A percentile compares a stretch with the other conserved stretches of the same genome.
Evolutionary conservation across 2,888 invertebrate species (phyloP).

Genomic region (Noctua janthina): DNA sequence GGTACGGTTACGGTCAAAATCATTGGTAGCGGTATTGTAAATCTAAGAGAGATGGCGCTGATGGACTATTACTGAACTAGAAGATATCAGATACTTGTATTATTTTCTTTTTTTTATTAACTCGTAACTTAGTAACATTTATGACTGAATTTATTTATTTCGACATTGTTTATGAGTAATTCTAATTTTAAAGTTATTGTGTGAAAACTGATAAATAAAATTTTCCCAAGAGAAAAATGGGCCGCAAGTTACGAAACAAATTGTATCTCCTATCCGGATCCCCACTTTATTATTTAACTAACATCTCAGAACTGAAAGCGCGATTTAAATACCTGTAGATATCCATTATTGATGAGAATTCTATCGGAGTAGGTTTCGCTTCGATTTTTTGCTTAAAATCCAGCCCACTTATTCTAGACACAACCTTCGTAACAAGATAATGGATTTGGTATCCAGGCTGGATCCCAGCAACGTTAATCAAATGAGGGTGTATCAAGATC

Average conservation of each 20-base stretch:
- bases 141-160: background rate
- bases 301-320: slow-evolving; percentile 18
- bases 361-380: background rate
- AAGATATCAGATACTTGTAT: background rate
- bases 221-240: background rate
- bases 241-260: slow-evolving; percentile 3
- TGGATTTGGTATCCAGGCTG: slow-evolving; percentile 55
- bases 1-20: background rate
- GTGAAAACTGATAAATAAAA: background rate
- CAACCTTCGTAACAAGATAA: slow-evolving; percentile 54
- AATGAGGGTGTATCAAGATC: slow-evolving; percentile 63
- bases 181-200: background rate
- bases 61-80: background rate
- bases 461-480: slow-evolving; percentile 59
- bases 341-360: slow-evolving; percentile 46
- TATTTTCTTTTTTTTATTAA: background rate
- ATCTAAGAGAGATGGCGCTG: slow-evolving; percentile 41
- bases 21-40: background rate
- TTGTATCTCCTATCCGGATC: slow-evolving; percentile 13
- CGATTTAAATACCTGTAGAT: slow-evolving; percentile 46
- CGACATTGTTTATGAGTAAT: background rate
- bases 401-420: slow-evolving; percentile 46
- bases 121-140: background rate
- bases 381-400: slow-evolving; percentile 44
- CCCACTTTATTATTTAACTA: slow-evolving; percentile 20